Evolutionary conservation across 2,888 invertebrate species (phyloP).

Genomic region (Sturmia bella): DNA sequence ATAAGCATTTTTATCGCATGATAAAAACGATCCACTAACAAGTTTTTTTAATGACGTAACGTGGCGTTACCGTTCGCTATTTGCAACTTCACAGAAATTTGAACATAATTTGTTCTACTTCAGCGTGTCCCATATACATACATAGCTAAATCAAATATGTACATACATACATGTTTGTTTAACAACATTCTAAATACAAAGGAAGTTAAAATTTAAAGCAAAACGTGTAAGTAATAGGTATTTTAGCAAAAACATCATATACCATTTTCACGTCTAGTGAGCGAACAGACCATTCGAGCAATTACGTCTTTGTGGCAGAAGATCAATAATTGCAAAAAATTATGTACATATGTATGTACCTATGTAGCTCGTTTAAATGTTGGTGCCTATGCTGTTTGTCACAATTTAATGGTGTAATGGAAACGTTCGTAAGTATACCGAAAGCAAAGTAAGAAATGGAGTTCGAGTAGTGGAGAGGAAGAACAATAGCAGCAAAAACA

Average conservation of each 20-base stretch:
- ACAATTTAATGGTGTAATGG: conserved; percentile 14
- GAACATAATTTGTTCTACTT: neutral
- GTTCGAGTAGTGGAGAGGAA: conserved; percentile 22
- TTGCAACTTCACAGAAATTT: too few relatives aligned
- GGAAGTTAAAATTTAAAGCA: conserved; percentile 74
- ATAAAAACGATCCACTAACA: too few relatives aligned
- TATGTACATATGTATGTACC: conserved; percentile 58
- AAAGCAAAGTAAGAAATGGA: conserved; percentile 59
- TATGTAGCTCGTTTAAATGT: neutral
- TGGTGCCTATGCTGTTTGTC: conserved; percentile 68
- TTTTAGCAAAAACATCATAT: conserved; percentile 68
- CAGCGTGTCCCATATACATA: neutral
- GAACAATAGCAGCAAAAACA: conserved; percentile 68
- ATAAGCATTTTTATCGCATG: too few relatives aligned
- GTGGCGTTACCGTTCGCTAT: too few relatives aligned
- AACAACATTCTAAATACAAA: conserved; percentile 1
- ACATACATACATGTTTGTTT: conserved; percentile 12
- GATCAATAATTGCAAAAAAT: conserved; percentile 78
- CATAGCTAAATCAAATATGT: neutral
- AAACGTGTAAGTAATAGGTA: conserved; percentile 70
- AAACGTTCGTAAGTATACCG: neutral
- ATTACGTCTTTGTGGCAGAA: conserved; percentile 75
- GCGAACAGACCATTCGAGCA: conserved; percentile 38
- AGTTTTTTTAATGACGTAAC: too few relatives aligned
- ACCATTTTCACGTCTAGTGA: conserved; percentile 42